Base-by-base conservation (phyloP, 1,140 invertebrate species). In the Condylostylus longicornis region DNA sequence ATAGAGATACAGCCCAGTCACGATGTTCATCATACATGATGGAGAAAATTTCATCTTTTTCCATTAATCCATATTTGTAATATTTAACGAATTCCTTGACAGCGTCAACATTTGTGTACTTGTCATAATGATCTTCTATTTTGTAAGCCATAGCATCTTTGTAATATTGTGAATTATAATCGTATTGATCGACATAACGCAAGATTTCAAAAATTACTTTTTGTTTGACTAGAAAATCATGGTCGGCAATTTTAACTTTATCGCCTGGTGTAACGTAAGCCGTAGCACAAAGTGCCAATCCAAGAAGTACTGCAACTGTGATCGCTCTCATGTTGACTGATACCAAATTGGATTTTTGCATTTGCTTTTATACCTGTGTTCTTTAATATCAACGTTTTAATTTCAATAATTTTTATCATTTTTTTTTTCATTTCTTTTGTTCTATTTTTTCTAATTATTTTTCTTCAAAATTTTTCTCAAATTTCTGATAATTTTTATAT, bases 171-270 rank as follows among this genome's bases (percentile, higher is more conserved):
- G 23, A n/a, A 25, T 25, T n/a, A n/a, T n/a, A n/a, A n/a, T n/a
- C n/a, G n/a, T n/a, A n/a, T n/a, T n/a, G n/a, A n/a, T 67, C 65
- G 2, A 78, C 61, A 42, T 76, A 70, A 33, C 73, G 64, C 15
- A 75, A 55, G n/a, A 82, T 62, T 36, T 70, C 66, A 27, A 79
- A 64, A 8, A 75, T 63, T 19, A 69, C 60, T 29, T 66, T 65
- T 61, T 80, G 76, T 40, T 67, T 73, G 8, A 60, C 49, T 32
- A 76, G 46, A 22, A 47, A 54, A 10, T 32, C 40, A 21, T 46
- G 39, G 38, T 55, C 48, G 17, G 50, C 53, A 12, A 47, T 37
- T 36, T 48, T 53, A 27, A 50, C 46, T 15, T 45, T 44, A 5
- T 42, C n/a, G n/a, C n/a, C n/a, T n/a, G n/a, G n/a, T n/a, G n/a